Conservation (phyloP, 1,140 invertebrate genomes). For the Orchesella cincta region DNA sequence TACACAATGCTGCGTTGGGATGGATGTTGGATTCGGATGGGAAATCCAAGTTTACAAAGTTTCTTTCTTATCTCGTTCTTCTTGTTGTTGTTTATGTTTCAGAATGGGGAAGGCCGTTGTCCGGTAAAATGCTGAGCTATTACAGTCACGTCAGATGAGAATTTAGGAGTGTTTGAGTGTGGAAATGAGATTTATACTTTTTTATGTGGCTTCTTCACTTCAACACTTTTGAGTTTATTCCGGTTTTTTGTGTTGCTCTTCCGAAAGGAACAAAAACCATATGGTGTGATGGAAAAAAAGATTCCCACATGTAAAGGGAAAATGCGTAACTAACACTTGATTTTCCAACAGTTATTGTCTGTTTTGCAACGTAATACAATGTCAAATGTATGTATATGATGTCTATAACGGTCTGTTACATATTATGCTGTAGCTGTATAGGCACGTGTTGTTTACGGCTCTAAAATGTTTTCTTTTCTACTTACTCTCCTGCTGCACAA, state of each 20-base stretch:
- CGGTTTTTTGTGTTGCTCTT: neutral
- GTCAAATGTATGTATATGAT: too few relatives aligned
- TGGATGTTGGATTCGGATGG: too few relatives aligned
- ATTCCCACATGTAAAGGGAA: neutral
- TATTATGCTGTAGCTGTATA: too few relatives aligned
- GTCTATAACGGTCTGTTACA: too few relatives aligned
- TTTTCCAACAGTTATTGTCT: neutral
- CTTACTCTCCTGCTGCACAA: too few relatives aligned
- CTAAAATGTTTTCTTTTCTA: too few relatives aligned
- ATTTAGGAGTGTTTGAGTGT: constrained; percentile 4
- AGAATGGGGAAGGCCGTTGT: too few relatives aligned
- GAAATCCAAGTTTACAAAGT: too few relatives aligned
- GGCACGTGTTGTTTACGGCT: too few relatives aligned
- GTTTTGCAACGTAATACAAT: neutral
- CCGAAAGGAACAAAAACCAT: neutral
- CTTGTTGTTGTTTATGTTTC: too few relatives aligned
- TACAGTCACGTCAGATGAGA: constrained; percentile 20
- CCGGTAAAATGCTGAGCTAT: constrained; percentile 5
- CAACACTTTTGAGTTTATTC: neutral
- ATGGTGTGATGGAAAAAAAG: neutral
- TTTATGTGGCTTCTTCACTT: neutral
- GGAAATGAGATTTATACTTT: constrained; percentile 6
- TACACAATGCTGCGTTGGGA: too few relatives aligned
- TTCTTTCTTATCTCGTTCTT: too few relatives aligned
- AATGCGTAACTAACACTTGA: neutral